These are phyloP conservation scores for Falco biarmicus DNA, from an alignment of 2,797 vertebrate genomes.

Conservation along the genomic window DNA sequence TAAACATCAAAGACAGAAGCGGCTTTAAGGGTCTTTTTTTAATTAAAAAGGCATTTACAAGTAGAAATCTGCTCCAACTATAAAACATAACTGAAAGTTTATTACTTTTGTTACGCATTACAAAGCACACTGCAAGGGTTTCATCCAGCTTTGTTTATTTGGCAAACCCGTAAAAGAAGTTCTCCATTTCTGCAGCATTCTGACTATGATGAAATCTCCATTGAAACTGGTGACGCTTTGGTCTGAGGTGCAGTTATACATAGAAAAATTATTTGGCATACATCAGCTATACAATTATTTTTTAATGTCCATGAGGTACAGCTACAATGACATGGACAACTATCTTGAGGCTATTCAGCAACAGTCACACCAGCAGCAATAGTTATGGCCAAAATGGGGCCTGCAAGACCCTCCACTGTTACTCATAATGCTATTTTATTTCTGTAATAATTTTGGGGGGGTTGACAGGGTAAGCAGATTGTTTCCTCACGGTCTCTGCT, in stretches of 20 bases:
- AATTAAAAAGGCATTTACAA: neutral
- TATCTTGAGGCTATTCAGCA: too few species aligned
- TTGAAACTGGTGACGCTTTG: neutral
- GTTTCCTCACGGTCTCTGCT: neutral
- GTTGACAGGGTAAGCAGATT: neutral
- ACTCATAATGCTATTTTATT: too few species aligned
- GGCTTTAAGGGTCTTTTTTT: neutral
- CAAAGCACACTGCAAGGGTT: neutral
- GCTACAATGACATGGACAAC: neutral
- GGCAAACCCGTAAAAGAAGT: neutral
- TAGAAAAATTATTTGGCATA: neutral
- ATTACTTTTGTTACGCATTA: neutral
- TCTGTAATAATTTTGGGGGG: neutral
- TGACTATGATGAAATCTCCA: neutral
- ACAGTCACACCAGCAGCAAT: too few species aligned
- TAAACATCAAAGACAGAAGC: neutral
- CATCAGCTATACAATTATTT: neutral
- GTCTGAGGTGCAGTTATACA: neutral
- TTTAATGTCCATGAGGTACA: neutral
- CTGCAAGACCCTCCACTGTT: neutral
- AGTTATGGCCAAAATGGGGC: neutral
- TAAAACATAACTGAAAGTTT: neutral
- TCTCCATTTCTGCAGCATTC: neutral
- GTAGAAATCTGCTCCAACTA: neutral
- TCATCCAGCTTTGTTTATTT: neutral